Conservation (phyloP, 2,888 invertebrate genomes). For the Drosophila planitibia region DNA sequence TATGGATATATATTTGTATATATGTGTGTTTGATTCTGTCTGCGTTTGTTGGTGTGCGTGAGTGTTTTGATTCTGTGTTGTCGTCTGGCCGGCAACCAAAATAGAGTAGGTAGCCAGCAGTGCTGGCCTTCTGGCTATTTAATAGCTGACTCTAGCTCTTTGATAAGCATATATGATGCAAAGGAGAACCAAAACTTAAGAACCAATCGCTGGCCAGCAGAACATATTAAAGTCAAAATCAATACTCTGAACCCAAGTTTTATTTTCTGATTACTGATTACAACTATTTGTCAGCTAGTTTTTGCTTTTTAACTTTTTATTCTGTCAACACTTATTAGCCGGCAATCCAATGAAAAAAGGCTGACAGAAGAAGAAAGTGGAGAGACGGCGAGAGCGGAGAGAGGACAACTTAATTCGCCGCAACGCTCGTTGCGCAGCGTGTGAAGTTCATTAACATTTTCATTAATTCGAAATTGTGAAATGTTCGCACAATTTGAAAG, state of each 20-base stretch:
- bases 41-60: conserved; percentile 16
- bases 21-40: conserved; percentile 8
- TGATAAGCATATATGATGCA: not conserved
- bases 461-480: conserved; percentile 75
- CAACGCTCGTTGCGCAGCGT: conserved; percentile 68
- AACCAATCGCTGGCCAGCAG: not conserved
- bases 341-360: conserved; percentile 52
- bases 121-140: conserved; percentile 6
- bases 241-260: not conserved
- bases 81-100: conserved; percentile 50
- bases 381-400: conserved; percentile 24
- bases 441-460: conserved; percentile 85
- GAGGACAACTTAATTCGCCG: conserved; percentile 45
- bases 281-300: not conserved
- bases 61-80: conserved; percentile 19
- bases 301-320: not conserved
- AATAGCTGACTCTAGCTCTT: not conserved
- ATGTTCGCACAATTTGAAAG: conserved; percentile 57
- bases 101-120: conserved; percentile 55
- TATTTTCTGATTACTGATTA: not conserved
- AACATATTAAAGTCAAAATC: not conserved
- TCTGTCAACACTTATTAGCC: conserved; percentile 6
- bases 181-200: not conserved
- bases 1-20: not conserved
- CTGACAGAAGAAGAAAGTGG: conserved; percentile 37